Evolutionary conservation across 2,797 vertebrate genomes (phyloP), one percentile per base, ranked within the genome.

Genomic region (Coilia nasus): DNA sequence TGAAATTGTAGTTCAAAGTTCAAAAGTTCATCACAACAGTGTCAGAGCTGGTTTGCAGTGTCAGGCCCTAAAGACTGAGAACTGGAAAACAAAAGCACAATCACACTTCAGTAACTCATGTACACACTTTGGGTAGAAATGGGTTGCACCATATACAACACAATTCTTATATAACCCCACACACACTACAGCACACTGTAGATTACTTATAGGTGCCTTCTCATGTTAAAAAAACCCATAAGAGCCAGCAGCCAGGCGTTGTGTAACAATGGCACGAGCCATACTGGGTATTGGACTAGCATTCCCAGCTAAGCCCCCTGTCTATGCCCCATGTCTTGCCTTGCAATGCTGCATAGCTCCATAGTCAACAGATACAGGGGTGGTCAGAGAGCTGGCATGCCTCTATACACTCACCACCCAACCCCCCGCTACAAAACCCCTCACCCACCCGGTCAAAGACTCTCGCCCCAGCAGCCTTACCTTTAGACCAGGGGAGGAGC

Each of bases 291-390:
- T 21, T 41, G 35, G 50, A 54, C 56, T 23, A 2, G 35, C 35
- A 41, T 41, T 25, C 31, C 84, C 54, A 23, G 46, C 78, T 85
- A 84, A 31, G 57, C 84, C 84, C 81, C 85, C 81, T 23, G 50
- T 54, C 50, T 1, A 1, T 54, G 50, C 10, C 3, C 46, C 3
- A 10, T 47, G 67, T 19, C 19, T n/a, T 85, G 57, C 81, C 88
- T 83, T 83, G 82, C 19, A 47, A 92, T 91, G 89, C 91, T 89
- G 88, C 82, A 50, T 86, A 81, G 80, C 86, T 86, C 83, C 62
- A 54, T 64, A 85, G 85, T 59, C 57, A 2, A 3, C 35, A n/a
- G 75, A 83, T 82, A 81, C 83, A 85, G 82, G 87, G 88, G 86
- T 67, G 86, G 88, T 87, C 85, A 89, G 60, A 50, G 47, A 28